Percentiles rank a stretch among this genome's conserved stretches.
Evolutionary conservation across 2,888 invertebrate genomes (phyloP).

Genomic region (Alentia gelatinosa): DNA sequence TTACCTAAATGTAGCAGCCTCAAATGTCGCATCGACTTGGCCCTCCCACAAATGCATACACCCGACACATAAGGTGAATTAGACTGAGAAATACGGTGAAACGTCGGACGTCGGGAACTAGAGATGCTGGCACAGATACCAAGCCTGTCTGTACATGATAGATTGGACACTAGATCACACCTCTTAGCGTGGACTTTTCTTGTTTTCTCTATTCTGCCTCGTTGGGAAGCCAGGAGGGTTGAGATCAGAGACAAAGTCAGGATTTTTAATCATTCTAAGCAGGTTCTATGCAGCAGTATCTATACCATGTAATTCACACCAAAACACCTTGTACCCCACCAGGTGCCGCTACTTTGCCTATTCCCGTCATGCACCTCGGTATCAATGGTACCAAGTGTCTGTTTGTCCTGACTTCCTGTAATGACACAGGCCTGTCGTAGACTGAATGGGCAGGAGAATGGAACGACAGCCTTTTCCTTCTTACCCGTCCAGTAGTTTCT

Average conservation of each 20-base stretch:
- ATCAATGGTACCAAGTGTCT: background rate
- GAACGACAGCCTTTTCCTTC: no score
- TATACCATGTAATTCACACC: background rate
- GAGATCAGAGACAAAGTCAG: background rate
- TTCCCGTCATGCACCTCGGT: background rate
- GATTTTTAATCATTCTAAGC: background rate
- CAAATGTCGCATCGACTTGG: background rate
- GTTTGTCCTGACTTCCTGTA: background rate
- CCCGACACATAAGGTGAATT: no score
- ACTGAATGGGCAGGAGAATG: background rate
- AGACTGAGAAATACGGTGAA: no score
- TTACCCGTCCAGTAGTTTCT: no score
- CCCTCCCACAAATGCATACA: no score
- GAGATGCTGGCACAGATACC: no score
- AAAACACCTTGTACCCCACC: background rate
- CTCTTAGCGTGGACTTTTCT: no score
- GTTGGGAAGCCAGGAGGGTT: background rate
- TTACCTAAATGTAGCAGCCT: background rate
- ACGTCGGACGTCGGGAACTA: no score
- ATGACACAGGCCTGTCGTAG: background rate
- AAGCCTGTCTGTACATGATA: no score
- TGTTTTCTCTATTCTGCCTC: background rate
- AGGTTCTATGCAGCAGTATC: no score
- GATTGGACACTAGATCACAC: no score
- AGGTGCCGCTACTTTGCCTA: background rate